Evolutionary conservation across 2,888 invertebrate genomes (phyloP), one percentile per base, ranked within the genome.

Genomic region (Heliothis peltigera): DNA sequence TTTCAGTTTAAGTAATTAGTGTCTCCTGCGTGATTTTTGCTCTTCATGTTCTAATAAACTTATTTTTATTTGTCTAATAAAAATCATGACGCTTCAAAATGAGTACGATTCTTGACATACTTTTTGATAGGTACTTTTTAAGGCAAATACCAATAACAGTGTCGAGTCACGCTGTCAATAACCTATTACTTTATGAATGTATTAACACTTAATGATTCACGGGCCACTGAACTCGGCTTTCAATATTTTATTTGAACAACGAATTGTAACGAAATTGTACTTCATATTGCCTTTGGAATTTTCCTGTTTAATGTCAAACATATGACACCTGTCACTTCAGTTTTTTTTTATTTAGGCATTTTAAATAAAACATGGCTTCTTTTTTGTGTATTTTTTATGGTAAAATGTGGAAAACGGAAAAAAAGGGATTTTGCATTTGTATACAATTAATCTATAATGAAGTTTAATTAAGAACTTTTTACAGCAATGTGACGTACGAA

Each of bases 181-280:
- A 48, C 42, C 19, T 46, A 25, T 17, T 42, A 22, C 42, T 51
- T 25, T 52, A 55, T 56, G 35, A 52, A 59, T 64, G 59, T 72
- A 60, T 59, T 28, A 64, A 46, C 6, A 42, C 19, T n/a, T 71
- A 64, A 77, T 71, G 65, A 59, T 59, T 72, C 28, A 47, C 42
- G 17, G 55, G 55, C n/a, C 48, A 18, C 52, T 58, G 49, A 51
- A 53, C 62, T 18, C 35, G n/a, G 18, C 43, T 53, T 53, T 58
- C 53, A 61, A 63, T 63, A 68, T 69, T 55, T 53, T 68, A 69
- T 74, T 67, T 18, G 42, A 32, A 39, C 67, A 74, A 39, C 32
- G 46, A 74, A 58, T 54, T 63, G 25, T 63, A n/a, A 32, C 22
- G 35, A 32, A 66, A 68, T 48, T 48, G 17, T 32, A 39, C 12